phyloP scores from a whole-genome alignment of 2,113 vertebrate genomes.

The Istiophorus platypterus region DNA sequence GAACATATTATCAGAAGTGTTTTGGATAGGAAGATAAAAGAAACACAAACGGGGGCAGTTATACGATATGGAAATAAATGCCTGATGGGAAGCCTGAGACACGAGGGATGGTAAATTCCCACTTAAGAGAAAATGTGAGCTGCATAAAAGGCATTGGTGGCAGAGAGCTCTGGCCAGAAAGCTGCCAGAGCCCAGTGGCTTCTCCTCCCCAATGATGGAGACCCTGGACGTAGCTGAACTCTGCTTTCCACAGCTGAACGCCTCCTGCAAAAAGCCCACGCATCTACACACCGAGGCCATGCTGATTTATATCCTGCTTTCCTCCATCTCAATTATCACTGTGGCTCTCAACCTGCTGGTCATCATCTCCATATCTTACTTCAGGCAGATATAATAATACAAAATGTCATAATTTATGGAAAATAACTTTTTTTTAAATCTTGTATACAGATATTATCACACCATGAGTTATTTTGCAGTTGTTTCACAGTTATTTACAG shows the following conservation, averaged over 20 bases:
- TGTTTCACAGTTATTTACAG: too few species aligned
- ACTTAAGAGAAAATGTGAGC: not conserved
- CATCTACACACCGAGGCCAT: conserved; percentile 7
- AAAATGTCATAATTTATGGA: not conserved
- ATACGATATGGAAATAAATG: not conserved
- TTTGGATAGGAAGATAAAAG: not conserved
- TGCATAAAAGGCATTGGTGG: not conserved
- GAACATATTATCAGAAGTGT: not conserved
- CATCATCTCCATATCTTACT: conserved; percentile 70
- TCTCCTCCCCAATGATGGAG: conserved; percentile 34
- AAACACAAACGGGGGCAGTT: not conserved
- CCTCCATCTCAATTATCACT: conserved; percentile 51
- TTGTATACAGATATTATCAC: not conserved
- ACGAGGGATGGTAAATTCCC: not conserved
- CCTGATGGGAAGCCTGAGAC: not conserved
- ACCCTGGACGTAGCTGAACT: not conserved
- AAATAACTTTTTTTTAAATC: not conserved
- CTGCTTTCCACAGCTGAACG: conserved; percentile 54
- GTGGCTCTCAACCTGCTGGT: conserved; percentile 67
- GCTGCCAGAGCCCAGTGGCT: not conserved
- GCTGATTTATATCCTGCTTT: conserved; percentile 55
- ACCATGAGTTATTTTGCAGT: not conserved
- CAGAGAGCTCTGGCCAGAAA: not conserved
- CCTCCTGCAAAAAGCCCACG: conserved; percentile 55
- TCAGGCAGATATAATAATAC: conserved; percentile 48